Evolutionary conservation across 2,888 invertebrate species (phyloP), one percentile per base, ranked within the genome.

Genomic region (Lamproptera curius): DNA sequence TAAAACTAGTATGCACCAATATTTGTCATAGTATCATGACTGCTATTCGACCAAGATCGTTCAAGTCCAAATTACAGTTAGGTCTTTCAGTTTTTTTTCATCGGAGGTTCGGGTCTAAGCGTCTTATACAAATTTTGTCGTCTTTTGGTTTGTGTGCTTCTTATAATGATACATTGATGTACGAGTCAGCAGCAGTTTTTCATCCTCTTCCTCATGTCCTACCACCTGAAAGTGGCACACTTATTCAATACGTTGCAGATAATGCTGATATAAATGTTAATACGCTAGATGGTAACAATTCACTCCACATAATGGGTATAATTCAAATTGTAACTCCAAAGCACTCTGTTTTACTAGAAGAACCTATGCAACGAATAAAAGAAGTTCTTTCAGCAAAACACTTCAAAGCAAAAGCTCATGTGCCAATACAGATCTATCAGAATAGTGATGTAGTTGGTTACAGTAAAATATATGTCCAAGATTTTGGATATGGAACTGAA

Each of bases 321-420:
- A 57, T 60, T 45, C 36, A 51, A 50, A 52, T 51, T 40, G 41
- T 52, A 28, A 48, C 51, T 48, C 55, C 53, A 23, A 51, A 42
- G 43, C n/a, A 43, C 28, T 41, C 47, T 17, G 46, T 55, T 37
- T 28, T 50, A 39, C 16, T 40, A 34, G 45, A 55, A 46, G 35
- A 46, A 28, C 50, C 46, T 16, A 36, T 51, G 20, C 23, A 28
- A 47, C 48, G 46, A 53, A 26, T 42, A 46, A 47, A 37, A 38
- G 33, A 33, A 46, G 34, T 13, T 37, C 39, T 45, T 41, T 50
- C 55, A 52, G 62, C 62, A 38, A 56, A 61, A 52, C 57, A 64
- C 57, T 58, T 64, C 15, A 45, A 34, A n/a, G 53, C 56, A 53
- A 63, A 56, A 44, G 59, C 62, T 57, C 58, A 66, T 58, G 63